phyloP scores from a whole-genome alignment of 1,140 invertebrate genomes.

The Pomacea maculata region DNA sequence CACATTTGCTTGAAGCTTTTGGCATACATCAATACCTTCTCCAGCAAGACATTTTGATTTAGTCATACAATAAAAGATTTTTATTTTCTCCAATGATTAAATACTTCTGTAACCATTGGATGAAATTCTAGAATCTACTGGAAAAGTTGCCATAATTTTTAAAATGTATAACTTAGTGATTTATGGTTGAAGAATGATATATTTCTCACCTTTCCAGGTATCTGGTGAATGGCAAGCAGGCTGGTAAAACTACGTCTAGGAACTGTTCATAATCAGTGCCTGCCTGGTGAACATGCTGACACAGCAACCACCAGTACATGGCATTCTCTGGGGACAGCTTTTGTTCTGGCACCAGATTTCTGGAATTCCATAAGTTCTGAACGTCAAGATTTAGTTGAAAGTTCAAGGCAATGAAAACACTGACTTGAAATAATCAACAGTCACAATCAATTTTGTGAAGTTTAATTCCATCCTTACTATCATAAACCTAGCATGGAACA shows the following conservation, averaged over 20 bases:
- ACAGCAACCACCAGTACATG: slow-evolving; percentile 73
- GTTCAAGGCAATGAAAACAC: no score
- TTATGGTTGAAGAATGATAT: no score
- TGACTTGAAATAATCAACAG: no score
- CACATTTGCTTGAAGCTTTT: no score
- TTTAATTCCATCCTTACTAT: no score
- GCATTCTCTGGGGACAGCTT: slow-evolving; percentile 68
- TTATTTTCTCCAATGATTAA: neutral
- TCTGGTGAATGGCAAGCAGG: slow-evolving; percentile 54
- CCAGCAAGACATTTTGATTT: no score
- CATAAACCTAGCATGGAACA: no score
- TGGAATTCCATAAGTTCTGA: slow-evolving; percentile 29
- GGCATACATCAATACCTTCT: no score
- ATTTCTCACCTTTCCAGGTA: slow-evolving; percentile 57
- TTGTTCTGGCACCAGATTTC: slow-evolving; percentile 67
- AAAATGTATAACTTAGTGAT: neutral
- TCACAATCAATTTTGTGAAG: no score
- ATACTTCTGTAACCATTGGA: neutral
- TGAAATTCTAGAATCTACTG: neutral
- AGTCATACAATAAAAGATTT: neutral
- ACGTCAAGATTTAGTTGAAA: no score
- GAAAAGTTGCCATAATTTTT: neutral
- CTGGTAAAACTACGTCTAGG: slow-evolving; percentile 65
- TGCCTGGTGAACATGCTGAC: slow-evolving; percentile 50
- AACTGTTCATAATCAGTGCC: slow-evolving; percentile 58